Conservation (phyloP, 2,797 vertebrate genomes). For the Pteronotus mesoamericanus region DNA sequence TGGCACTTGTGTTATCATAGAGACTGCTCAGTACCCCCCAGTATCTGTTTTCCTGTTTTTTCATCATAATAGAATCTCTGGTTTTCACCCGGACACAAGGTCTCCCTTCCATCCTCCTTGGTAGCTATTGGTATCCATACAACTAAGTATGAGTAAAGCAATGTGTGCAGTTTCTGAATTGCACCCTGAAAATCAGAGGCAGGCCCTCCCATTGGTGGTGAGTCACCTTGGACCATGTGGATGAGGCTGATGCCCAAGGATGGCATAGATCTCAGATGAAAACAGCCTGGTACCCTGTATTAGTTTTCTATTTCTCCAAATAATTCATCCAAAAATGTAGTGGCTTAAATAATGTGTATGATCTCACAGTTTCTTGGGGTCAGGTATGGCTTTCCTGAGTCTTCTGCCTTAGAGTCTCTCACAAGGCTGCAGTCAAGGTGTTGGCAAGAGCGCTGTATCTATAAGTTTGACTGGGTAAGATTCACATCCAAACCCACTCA, state of each 20-base stretch:
- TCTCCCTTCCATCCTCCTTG: neutral
- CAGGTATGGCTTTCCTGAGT: neutral
- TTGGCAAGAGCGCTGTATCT: neutral
- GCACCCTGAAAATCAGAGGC: neutral
- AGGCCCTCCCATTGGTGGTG: fast-evolving
- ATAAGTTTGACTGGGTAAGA: neutral
- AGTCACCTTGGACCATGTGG: neutral
- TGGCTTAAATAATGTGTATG: neutral
- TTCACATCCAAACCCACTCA: neutral
- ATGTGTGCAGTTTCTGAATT: neutral
- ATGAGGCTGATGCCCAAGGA: neutral
- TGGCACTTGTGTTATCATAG: neutral
- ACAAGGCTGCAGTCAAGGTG: neutral
- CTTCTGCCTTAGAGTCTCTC: neutral
- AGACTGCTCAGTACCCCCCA: neutral
- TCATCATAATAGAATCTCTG: neutral
- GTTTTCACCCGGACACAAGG: neutral
- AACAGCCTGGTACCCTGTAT: neutral
- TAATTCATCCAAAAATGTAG: neutral
- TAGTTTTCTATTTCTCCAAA: neutral
- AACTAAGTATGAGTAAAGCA: neutral
- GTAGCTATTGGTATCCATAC: neutral
- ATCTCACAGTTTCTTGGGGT: neutral
- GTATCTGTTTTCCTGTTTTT: neutral
- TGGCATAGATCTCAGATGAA: neutral